Percentiles rank a stretch among this genome's conserved stretches.
phyloP scores from a whole-genome alignment of 2,888 invertebrate species.

The Auanema freiburgensis region DNA sequence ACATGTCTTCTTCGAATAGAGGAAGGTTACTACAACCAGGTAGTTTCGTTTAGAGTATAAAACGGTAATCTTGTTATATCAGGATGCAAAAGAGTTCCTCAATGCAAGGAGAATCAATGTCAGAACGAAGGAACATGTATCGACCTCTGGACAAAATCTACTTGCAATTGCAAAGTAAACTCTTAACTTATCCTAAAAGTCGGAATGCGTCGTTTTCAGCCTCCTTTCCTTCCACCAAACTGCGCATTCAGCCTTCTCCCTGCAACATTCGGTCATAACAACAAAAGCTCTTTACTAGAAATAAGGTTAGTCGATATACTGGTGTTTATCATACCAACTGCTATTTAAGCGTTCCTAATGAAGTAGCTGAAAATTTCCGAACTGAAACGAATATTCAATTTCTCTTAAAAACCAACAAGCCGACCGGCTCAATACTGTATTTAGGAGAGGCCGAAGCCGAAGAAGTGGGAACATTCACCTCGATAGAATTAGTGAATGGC shows the following conservation, averaged over 20 bases:
- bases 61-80: neutral
- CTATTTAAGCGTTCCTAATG: conserved; percentile 14
- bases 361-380: conserved; percentile 22
- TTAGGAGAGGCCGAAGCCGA: conserved; percentile 46
- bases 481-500: conserved; percentile 37
- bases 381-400: conserved; percentile 50
- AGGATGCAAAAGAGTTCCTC: conserved; percentile 49
- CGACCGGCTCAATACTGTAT: conserved; percentile 42
- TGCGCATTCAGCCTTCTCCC: conserved; percentile 50
- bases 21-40: conserved; percentile 28
- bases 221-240: conserved; percentile 54
- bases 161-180: conserved; percentile 41
- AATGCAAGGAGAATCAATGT: conserved; percentile 50
- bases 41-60: conserved; percentile 5
- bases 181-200: neutral
- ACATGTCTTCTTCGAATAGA: conserved; percentile 29
- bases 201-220: conserved; percentile 15
- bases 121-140: conserved; percentile 52
- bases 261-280: conserved; percentile 54
- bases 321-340: neutral
- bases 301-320: conserved; percentile 16
- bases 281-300: conserved; percentile 12
- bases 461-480: conserved; percentile 41
- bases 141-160: conserved; percentile 53
- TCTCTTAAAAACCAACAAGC: conserved; percentile 43